Percentiles rank a stretch among this genome's conserved stretches.
These are phyloP conservation scores for Festucalex cinctus DNA, from an alignment of 2,113 vertebrate genomes.

Conservation along the genomic window DNA sequence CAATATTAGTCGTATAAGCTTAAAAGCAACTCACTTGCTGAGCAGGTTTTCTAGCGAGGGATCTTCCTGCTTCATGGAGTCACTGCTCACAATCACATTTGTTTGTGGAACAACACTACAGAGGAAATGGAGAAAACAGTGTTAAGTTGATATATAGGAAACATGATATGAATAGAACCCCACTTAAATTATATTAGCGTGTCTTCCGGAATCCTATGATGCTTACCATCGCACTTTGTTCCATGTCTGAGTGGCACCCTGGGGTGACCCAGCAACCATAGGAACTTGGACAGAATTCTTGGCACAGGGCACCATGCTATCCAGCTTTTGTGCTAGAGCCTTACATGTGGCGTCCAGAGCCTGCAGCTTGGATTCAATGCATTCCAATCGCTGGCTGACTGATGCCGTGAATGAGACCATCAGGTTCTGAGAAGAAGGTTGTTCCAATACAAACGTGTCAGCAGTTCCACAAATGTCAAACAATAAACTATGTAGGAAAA, in stretches of 20 bases:
- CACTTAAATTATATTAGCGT: neutral
- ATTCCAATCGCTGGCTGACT: slow-evolving; percentile 90
- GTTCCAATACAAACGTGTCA: neutral
- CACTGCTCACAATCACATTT: slow-evolving; percentile 93
- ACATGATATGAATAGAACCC: neutral
- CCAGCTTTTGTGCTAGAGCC: slow-evolving; percentile 89
- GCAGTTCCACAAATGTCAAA: neutral
- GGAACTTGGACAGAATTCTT: slow-evolving; percentile 95
- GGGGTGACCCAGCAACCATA: slow-evolving; percentile 96
- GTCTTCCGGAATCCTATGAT: neutral
- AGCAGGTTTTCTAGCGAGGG: slow-evolving; percentile 90
- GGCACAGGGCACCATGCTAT: slow-evolving; percentile 85
- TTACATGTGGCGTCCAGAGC: slow-evolving; percentile 89
- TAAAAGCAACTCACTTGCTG: slow-evolving; percentile 83
- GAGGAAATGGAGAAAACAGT: slow-evolving; percentile 32
- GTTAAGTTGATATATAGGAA: slow-evolving; percentile 8
- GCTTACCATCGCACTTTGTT: slow-evolving; percentile 97
- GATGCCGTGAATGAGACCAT: slow-evolving; percentile 90
- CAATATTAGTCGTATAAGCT: neutral
- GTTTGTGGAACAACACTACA: slow-evolving; percentile 93
- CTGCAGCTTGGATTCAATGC: slow-evolving; percentile 91
- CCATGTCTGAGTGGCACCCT: slow-evolving; percentile 96
- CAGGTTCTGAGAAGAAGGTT: slow-evolving; percentile 75
- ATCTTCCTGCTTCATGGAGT: slow-evolving; percentile 88
- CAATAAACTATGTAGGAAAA: neutral